phyloP scores from a whole-genome alignment of 2,113 vertebrate species.

The Cinclus cinclus region DNA sequence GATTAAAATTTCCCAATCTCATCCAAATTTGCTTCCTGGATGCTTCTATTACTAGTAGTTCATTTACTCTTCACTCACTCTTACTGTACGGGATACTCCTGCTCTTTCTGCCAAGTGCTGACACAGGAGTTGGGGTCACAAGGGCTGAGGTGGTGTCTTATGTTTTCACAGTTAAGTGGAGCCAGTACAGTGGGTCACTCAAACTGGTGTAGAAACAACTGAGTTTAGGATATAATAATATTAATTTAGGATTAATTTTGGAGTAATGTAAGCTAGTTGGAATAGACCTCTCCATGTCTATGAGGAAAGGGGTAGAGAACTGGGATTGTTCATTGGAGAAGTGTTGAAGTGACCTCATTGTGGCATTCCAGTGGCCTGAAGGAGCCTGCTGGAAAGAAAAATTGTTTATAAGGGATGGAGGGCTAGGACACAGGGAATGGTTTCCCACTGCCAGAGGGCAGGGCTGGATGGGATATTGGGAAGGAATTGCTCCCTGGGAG shows the following conservation, averaged over 20 bases:
- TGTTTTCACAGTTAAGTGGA: background rate
- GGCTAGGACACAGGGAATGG: background rate
- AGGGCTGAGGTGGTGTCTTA: background rate
- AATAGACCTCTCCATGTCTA: too few species aligned
- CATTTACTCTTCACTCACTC: accelerated
- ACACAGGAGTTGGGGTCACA: background rate
- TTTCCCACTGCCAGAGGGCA: background rate
- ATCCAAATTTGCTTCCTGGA: background rate
- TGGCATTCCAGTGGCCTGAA: background rate
- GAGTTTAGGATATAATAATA: background rate
- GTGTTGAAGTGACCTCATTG: background rate
- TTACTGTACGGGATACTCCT: accelerated
- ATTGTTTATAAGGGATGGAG: background rate
- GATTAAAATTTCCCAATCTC: accelerated
- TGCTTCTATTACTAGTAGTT: background rate
- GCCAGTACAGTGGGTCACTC: background rate
- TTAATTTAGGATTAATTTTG: background rate
- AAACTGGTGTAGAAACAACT: background rate
- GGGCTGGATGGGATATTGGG: background rate
- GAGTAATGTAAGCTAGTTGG: background rate
- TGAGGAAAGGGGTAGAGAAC: background rate
- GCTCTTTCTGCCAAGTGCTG: background rate
- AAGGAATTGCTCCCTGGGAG: accelerated
- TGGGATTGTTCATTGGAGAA: background rate
- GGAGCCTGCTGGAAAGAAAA: background rate